phyloP scores from a whole-genome alignment of 2,797 vertebrate genomes.

The Gadopsis marmoratus region DNA sequence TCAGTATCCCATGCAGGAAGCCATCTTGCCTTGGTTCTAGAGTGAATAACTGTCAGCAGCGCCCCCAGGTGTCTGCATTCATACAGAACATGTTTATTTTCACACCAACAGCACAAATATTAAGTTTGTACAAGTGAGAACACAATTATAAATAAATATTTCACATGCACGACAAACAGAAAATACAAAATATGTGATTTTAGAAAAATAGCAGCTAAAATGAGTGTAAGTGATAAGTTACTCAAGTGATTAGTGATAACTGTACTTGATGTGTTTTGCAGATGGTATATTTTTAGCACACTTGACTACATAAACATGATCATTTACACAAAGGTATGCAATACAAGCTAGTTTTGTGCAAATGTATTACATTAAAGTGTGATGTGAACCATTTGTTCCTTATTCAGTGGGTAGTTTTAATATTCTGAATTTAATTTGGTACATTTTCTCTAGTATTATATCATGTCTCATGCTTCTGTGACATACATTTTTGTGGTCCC shows the following conservation, averaged over 20 bases:
- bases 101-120: conserved; percentile 3
- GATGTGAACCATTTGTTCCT: not conserved
- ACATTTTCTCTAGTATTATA: not conserved
- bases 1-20: conserved; percentile 30
- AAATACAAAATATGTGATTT: not conserved
- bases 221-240: no score
- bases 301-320: not conserved
- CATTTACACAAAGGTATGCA: not conserved
- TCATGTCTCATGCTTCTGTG: not conserved
- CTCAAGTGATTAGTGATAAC: no score
- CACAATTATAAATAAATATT: not conserved
- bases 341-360: conserved; percentile 11
- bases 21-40: conserved; percentile 48
- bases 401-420: not conserved
- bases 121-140: not conserved
- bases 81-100: conserved; percentile 55
- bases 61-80: conserved; percentile 55
- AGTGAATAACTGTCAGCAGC: conserved; percentile 36
- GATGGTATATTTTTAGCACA: not conserved
- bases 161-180: not conserved
- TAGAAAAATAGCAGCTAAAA: conserved; percentile 49
- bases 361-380: not conserved
- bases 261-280: conserved; percentile 37
- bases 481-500: not conserved
- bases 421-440: not conserved